Evolutionary conservation across 2,888 invertebrate genomes (phyloP).

Genomic region (Trissoscelio sp.): DNA sequence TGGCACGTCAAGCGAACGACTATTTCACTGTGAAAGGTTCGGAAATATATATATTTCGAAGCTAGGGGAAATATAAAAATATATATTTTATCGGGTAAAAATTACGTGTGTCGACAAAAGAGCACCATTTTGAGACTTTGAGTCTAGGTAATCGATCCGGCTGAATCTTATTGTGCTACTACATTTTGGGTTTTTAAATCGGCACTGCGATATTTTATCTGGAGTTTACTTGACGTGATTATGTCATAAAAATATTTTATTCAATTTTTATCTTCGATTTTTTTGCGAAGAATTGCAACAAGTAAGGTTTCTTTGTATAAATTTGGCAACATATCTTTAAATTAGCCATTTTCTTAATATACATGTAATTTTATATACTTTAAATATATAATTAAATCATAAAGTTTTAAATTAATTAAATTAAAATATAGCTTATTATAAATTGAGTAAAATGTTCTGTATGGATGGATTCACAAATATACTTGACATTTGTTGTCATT

Average conservation of each 20-base stretch:
- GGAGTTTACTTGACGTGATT: constrained; percentile 47
- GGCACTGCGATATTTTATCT: constrained; percentile 53
- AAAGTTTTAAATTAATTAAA: too few species aligned
- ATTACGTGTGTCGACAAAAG: constrained; percentile 68
- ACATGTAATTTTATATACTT: too few species aligned
- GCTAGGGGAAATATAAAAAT: constrained; percentile 54
- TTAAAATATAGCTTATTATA: too few species aligned
- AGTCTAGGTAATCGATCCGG: constrained; percentile 61
- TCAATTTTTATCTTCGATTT: not conserved
- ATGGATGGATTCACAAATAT: too few species aligned
- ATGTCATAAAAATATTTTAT: constrained; percentile 27
- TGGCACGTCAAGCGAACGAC: constrained; percentile 70
- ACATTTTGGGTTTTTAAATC: constrained; percentile 57
- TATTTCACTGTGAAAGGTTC: constrained; percentile 64
- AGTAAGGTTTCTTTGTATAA: too few species aligned
- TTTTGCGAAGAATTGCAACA: not conserved
- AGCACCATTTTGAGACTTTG: constrained; percentile 58
- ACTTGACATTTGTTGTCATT: too few species aligned
- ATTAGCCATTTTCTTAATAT: too few species aligned
- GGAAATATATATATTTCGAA: constrained; percentile 57
- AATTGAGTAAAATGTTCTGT: too few species aligned
- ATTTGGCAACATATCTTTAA: too few species aligned
- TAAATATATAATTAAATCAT: too few species aligned
- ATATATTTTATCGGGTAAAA: constrained; percentile 67
- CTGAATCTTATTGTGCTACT: constrained; percentile 61